Base-by-base conservation (phyloP, 2,113 vertebrate species). In the Barbus barbus region DNA sequence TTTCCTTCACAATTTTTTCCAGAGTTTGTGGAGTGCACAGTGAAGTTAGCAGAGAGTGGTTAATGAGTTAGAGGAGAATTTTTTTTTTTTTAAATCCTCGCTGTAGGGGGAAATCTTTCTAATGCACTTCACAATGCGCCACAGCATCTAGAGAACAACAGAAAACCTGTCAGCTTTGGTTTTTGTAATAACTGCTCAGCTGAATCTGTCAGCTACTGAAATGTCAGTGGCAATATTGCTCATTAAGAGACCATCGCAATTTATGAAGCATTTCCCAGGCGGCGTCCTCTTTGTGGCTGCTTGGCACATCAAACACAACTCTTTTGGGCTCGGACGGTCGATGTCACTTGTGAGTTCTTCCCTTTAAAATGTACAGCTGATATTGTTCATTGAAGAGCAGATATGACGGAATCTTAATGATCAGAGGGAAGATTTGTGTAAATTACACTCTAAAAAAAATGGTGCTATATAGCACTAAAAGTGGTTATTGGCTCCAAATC, bases 111-210 rank as follows among this genome's bases (percentile, higher is more conserved):
- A 75, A 11, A 81, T 71, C 61, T 84, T 33, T 56, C 63, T 80
- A 80, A 67, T 48, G 78, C 65, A 71, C 84, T 89, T 83, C 86
- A 72, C 28, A 5, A 60, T 65, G 51, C 38, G 74, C 85, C 81
- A 74, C 71, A 38, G 80, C 83, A 79, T 67, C 81, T 71, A 86
- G 63, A 1, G 51, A 41, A 79, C 31, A 84, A 88, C 86, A 82
- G 85, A 78, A 78, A 90, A 90, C 73, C 91, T 91, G 92, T 93
- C 93, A 91, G 83, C 89, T 91, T 86, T 69, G 75, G 86, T 93
- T 85, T 86, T 87, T 81, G 84, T 91, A 89, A 93, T 91, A 88
- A 88, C 86, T 58, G 65, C 88, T 93, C 88, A 87, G 87, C 65
- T 61, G 79, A 90, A 92, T 82, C 81, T 83, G 86, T 84, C n/a